Evolutionary conservation across 2,113 vertebrate genomes (phyloP), one percentile per base, ranked within the genome.

Genomic region (Ictidomys tridecemlineatus): DNA sequence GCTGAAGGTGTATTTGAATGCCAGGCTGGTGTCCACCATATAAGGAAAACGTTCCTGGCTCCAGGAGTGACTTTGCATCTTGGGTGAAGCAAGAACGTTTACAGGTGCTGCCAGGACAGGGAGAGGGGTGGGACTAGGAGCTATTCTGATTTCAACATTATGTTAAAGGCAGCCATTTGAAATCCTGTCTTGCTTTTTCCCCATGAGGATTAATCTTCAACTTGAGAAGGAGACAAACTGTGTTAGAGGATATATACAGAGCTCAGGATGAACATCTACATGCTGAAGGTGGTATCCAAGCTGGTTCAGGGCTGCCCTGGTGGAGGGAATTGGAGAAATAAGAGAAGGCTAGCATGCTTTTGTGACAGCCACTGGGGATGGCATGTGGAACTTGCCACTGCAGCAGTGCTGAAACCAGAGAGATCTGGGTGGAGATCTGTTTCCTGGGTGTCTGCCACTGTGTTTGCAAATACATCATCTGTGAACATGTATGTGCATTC

Each of bases 1-100:
- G 28, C 0, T 18, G 28, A 18, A 3, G 53, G 2, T 51, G 42
- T 1, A 0, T 1, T 2, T 11, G 17, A 5, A 5, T 8, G 8
- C 61, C 0, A 11, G 32, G 51, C n/a, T 18, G 10, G 24, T 1
- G 5, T 2, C 42, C 45, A 2, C 7, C 53, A 1, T 16, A 3
- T 14, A 13, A 51, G 51, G 51, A 14, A 53, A 53, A 16, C 3
- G 4, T 0, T 53, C 51, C 51, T 14, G 58, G 32, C 39, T 18
- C 37, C 37, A 13, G 45, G 77, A 7, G 6, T 45, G 42, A 45
- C 42, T 45, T 45, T 45, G 42, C 7, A 45, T 45, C 42, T 7
- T 45, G 42, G 42, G 42, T 42, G 42, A 42, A 42, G 42, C 42
- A 42, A 42, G 30, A 45, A 2, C 9, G 1, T 42, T 42, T 42